phyloP scores from a whole-genome alignment of 2,888 invertebrate genomes.

The Gasteruption jaculator region DNA sequence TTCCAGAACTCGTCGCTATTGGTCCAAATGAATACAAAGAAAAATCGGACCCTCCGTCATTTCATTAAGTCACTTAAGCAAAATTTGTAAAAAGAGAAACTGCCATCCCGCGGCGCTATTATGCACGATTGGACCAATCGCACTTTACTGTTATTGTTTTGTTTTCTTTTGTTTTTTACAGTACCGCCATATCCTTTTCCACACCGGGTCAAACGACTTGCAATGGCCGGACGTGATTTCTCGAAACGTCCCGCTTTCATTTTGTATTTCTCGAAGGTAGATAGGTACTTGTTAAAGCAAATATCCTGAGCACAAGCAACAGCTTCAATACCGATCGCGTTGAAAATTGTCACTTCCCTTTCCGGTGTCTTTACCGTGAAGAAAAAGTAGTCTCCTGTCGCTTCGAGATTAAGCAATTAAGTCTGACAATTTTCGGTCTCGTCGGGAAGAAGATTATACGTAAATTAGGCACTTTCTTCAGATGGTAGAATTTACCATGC shows the following conservation, averaged over 20 bases:
- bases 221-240: slow-evolving; percentile 29
- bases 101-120: slow-evolving; percentile 40
- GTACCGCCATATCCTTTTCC: slow-evolving; percentile 22
- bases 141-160: too few species aligned
- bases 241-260: slow-evolving; percentile 17
- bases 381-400: too few species aligned
- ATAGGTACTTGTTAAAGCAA: slow-evolving; percentile 33
- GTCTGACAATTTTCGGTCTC: slow-evolving; percentile 11
- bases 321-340: too few species aligned
- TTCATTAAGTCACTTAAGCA: slow-evolving; percentile 13
- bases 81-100: slow-evolving; percentile 29
- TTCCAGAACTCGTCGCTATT: too few species aligned
- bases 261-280: too few species aligned
- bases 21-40: slow-evolving; percentile 28
- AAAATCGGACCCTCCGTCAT: slow-evolving; percentile 26
- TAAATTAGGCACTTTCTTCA: not conserved
- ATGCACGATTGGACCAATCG: slow-evolving; percentile 31
- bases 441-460: not conserved
- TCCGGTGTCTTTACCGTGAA: slow-evolving; percentile 23
- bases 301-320: slow-evolving; percentile 44
- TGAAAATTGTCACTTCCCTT: slow-evolving; percentile 37
- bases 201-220: slow-evolving; percentile 20
- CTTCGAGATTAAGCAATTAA: slow-evolving; percentile 20
- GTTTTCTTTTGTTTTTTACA: too few species aligned
- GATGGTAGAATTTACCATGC: too few species aligned